These are phyloP conservation scores for Umimayanthus kanabou DNA, from an alignment of 92 coral and sea anemone species.

Conservation along the genomic window DNA sequence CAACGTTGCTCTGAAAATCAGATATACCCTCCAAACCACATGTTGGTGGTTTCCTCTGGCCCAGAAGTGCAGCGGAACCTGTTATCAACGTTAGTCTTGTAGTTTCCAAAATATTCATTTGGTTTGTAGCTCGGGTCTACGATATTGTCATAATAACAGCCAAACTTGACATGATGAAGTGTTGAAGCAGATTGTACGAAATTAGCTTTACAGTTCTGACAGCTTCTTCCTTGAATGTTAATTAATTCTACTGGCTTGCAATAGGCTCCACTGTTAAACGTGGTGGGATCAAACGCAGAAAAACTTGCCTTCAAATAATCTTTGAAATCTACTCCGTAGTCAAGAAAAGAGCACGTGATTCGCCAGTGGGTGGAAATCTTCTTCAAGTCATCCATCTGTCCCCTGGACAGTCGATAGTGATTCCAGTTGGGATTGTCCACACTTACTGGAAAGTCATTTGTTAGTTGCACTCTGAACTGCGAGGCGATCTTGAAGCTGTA, in stretches of 20 bases:
- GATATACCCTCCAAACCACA: conserved; percentile 2
- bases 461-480: background rate
- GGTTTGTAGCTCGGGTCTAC: background rate
- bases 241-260: conserved; percentile 16
- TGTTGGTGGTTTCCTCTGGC: background rate
- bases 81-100: background rate
- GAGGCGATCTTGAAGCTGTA: background rate
- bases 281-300: background rate
- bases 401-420: background rate
- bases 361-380: conserved; percentile 38
- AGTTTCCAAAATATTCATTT: conserved; percentile 34
- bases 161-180: background rate
- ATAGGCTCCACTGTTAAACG: background rate
- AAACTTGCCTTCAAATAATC: conserved; percentile 16
- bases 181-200: background rate
- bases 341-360: conserved; percentile 39
- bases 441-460: background rate
- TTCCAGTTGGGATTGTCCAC: conserved; percentile 35
- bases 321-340: conserved; percentile 19
- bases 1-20: background rate
- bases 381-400: background rate
- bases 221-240: background rate
- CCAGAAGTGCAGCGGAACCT: conserved; percentile 30
- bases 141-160: background rate
- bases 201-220: too few relatives aligned